These are phyloP conservation scores for Ichneumoninae sp. DNA, from an alignment of 2,888 invertebrate genomes.

Conservation along the genomic window DNA sequence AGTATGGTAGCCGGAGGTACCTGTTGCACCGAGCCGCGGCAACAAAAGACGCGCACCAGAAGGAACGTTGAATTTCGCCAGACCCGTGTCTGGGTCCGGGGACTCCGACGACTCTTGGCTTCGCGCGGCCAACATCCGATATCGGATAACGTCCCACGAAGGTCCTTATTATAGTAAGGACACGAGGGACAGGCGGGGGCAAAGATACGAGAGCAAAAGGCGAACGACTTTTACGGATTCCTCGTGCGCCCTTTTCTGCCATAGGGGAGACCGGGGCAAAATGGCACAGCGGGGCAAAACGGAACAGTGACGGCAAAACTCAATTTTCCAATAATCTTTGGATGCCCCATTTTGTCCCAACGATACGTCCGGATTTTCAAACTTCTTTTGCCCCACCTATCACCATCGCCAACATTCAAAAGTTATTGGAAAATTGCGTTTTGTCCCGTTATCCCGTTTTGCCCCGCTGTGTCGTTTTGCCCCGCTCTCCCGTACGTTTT, in stretches of 20 bases:
- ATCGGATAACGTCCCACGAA: slow-evolving; percentile 79
- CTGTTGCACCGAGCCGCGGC: slow-evolving; percentile 62
- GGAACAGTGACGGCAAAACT: too few relatives aligned
- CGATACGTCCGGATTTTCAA: too few relatives aligned
- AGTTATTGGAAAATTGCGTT: too few relatives aligned
- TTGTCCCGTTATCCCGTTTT: too few relatives aligned
- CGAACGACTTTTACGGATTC: slow-evolving; percentile 77
- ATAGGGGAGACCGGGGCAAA: neutral
- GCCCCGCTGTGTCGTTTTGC: too few relatives aligned
- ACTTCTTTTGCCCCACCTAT: too few relatives aligned
- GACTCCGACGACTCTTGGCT: neutral
- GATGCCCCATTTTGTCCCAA: too few relatives aligned
- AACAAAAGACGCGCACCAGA: slow-evolving; percentile 35
- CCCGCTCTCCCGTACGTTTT: slow-evolving; percentile 6
- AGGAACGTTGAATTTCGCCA: slow-evolving; percentile 70
- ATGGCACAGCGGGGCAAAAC: too few relatives aligned
- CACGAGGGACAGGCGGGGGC: slow-evolving; percentile 47
- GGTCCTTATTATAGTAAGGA: slow-evolving; percentile 77
- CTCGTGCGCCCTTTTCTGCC: slow-evolving; percentile 40
- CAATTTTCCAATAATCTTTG: too few relatives aligned
- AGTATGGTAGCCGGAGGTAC: slow-evolving; percentile 55
- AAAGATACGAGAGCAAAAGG: slow-evolving; percentile 62
- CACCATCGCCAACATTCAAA: too few relatives aligned
- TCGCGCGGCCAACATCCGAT: slow-evolving; percentile 65
- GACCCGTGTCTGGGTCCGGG: slow-evolving; percentile 65